Base-by-base conservation (phyloP, 2,113 vertebrate genomes). In the Lucifuga dentata region DNA sequence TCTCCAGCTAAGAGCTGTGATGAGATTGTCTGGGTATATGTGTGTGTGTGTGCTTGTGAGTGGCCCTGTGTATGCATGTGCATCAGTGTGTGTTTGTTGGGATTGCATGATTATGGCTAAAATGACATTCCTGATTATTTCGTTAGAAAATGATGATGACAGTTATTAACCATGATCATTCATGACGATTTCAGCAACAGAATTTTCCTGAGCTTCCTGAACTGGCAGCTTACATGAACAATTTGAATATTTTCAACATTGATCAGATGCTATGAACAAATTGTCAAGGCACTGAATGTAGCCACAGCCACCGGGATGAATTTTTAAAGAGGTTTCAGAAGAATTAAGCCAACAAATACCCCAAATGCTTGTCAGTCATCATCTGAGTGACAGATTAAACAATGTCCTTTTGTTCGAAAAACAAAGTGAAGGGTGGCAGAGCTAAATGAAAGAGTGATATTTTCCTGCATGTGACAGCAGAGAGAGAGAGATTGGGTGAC, bases 111-210 rank as follows among this genome's bases (percentile, higher is more conserved):
- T 58, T 12, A 17, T 23, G 52, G 39, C 39, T 45, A n/a, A n/a
- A n/a, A 60, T 29, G 33, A 46, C 57, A 69, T 43, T 62, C 55
- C 29, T 68, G 52, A 52, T 60, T 53, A 67, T 71, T 76, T 65
- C 49, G 40, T 49, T 32, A n/a, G 56, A 68, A 69, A 21, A 65
- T 60, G 64, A 81, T 78, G 32, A 49, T 67, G 53, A 55, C 56
- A 65, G 44, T 74, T 61, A 78, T 80, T 81, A 73, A 78, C 81
- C 68, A 46, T 8, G 44, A 76, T 78, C 68, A 82, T 71, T 29
- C 48, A 33, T 29, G 26, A 29, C 1, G 33, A 74, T 77, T 63
- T 50, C 8, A 62, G 53, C 26, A 36, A 23, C 39, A 32, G 39
- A 63, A 52, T 68, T 11, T 9, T 16, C 49, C 23, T 36, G 15